Evolutionary conservation across 2,888 invertebrate genomes (phyloP).

Genomic region (Ormyrus pomaceus): DNA sequence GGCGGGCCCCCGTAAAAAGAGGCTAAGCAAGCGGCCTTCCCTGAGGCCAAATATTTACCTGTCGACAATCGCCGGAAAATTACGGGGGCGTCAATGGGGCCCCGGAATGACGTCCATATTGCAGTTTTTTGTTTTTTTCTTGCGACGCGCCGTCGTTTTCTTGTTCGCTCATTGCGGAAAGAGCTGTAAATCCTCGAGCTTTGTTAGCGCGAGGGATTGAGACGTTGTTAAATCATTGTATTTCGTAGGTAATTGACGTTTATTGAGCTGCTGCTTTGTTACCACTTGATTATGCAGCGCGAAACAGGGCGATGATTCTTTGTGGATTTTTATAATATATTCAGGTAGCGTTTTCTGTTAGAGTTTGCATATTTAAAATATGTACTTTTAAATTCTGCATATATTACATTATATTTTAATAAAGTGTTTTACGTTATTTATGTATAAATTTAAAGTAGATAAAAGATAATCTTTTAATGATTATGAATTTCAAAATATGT

Average conservation of each 20-base stretch:
- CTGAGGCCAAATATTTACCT: slow-evolving; percentile 45
- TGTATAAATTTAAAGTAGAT: too few species aligned
- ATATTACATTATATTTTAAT: too few species aligned
- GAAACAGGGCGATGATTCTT: slow-evolving; percentile 4
- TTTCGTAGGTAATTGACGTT: slow-evolving; percentile 45
- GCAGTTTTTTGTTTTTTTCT: too few species aligned
- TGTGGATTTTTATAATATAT: neutral
- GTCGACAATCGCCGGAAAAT: slow-evolving; percentile 13
- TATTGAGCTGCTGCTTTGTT: slow-evolving; percentile 24
- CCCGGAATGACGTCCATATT: too few species aligned
- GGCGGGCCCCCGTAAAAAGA: slow-evolving; percentile 1
- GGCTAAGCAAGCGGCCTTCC: slow-evolving; percentile 35
- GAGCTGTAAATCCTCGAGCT: neutral
- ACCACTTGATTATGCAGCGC: neutral
- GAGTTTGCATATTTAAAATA: too few species aligned
- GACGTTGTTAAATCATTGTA: slow-evolving; percentile 32
- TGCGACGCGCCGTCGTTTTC: too few species aligned
- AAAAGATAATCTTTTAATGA: too few species aligned
- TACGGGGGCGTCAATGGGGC: neutral
- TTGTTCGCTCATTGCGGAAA: too few species aligned
- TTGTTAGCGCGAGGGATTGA: slow-evolving; percentile 7
- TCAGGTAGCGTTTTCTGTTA: neutral
- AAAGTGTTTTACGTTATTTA: too few species aligned
- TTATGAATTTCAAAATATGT: too few species aligned
- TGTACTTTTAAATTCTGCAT: too few species aligned